Percentiles rank a stretch among this genome's conserved stretches.
Conservation (phyloP, 2,113 vertebrate species). For the Suncus etruscus region DNA sequence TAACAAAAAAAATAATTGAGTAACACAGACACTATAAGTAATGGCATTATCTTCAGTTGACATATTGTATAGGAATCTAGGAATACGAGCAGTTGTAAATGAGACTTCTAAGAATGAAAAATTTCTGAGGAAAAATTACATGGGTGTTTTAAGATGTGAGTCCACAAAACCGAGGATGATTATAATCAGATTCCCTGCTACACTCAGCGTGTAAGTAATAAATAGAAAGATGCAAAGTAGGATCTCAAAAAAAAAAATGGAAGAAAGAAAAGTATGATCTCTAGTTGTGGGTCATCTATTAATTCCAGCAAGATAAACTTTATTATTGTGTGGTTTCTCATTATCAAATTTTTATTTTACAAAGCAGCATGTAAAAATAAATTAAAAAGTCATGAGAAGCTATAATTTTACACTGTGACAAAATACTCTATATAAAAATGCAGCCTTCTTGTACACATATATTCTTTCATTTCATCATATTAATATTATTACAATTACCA, state of each 20-base stretch:
- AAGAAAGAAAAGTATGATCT: slow-evolving; percentile 31
- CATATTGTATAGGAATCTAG: background rate
- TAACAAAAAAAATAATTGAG: background rate
- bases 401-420: too few species aligned
- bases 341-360: background rate
- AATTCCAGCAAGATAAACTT: slow-evolving; percentile 67
- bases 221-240: slow-evolving; percentile 54
- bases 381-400: too few species aligned
- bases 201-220: background rate
- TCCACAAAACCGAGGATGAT: background rate
- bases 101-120: slow-evolving; percentile 51
- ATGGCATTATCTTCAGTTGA: background rate
- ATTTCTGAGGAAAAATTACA: slow-evolving; percentile 59
- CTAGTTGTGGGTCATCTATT: slow-evolving; percentile 49
- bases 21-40: background rate
- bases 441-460: too few species aligned
- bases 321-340: slow-evolving; percentile 62
- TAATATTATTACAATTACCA: too few species aligned
- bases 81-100: background rate
- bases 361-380: too few species aligned
- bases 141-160: slow-evolving; percentile 29
- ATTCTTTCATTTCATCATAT: too few species aligned
- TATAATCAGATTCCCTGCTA: slow-evolving; percentile 28
- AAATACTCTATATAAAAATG: too few species aligned
- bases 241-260: too few species aligned